Evolutionary conservation across 2,113 vertebrate species (phyloP).

Genomic region (Bos indicus): DNA sequence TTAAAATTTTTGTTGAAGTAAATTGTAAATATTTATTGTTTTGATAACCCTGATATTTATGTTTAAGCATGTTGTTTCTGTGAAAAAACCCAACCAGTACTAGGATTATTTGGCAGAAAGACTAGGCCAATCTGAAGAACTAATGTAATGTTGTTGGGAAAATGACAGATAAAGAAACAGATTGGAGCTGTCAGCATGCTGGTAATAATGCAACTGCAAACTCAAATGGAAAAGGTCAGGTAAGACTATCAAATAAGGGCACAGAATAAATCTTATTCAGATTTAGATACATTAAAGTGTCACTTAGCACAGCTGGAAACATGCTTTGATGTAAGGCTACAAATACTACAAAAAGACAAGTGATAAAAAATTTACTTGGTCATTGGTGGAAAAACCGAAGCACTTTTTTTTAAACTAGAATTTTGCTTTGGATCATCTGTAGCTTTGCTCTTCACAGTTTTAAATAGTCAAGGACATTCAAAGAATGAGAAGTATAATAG

Average conservation of each 20-base stretch:
- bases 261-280: constrained; percentile 57
- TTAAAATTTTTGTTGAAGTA: background rate
- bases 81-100: background rate
- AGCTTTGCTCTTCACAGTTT: background rate
- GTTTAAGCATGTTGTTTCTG: background rate
- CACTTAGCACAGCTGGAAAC: constrained; percentile 67
- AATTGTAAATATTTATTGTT: background rate
- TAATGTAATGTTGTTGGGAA: constrained; percentile 35
- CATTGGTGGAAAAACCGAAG: background rate
- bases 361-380: constrained; percentile 42
- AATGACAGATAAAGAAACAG: constrained; percentile 45
- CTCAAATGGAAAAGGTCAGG: constrained; percentile 63
- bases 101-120: constrained; percentile 18
- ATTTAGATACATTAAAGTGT: constrained; percentile 64
- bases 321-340: constrained; percentile 63
- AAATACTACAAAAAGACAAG: constrained; percentile 15
- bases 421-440: background rate
- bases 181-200: constrained; percentile 42
- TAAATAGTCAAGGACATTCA: background rate
- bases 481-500: background rate
- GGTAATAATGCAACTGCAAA: constrained; percentile 54
- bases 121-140: background rate
- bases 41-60: background rate
- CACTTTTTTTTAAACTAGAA: background rate
- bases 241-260: constrained; percentile 58